phyloP scores from a whole-genome alignment of 2,797 vertebrate species.

The Perdix hodgsoniae region DNA sequence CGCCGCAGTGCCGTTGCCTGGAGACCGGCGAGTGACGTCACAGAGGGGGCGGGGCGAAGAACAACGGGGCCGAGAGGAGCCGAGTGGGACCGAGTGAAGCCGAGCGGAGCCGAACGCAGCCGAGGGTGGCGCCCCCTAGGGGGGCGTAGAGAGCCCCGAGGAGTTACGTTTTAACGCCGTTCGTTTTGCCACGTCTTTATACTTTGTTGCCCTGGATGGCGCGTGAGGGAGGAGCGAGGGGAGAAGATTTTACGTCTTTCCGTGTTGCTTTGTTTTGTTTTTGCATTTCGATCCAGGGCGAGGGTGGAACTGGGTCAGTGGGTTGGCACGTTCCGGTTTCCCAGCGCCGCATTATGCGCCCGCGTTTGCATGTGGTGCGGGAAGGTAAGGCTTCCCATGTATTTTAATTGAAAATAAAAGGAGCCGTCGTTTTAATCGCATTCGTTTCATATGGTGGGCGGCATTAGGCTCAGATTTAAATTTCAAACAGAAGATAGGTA shows the following conservation, averaged over 20 bases:
- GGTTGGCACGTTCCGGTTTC: constrained; percentile 48
- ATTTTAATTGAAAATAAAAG: constrained; percentile 56
- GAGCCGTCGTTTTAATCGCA: constrained; percentile 4
- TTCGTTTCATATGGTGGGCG: constrained; percentile 25
- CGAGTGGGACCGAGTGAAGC: not conserved
- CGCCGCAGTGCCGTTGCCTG: not conserved
- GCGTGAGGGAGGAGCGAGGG: too few species aligned
- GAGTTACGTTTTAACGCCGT: too few species aligned
- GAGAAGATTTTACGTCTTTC: not conserved
- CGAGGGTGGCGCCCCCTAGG: too few species aligned
- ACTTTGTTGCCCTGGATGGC: not conserved
- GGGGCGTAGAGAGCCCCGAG: too few species aligned
- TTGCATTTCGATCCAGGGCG: not conserved
- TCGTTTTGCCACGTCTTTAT: too few species aligned
- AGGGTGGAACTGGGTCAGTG: constrained; percentile 46
- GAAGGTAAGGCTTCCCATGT: constrained; percentile 14
- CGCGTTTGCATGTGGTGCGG: constrained; percentile 14
- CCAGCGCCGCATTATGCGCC: not conserved
- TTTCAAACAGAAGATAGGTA: constrained; percentile 38
- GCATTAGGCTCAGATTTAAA: constrained; percentile 47
- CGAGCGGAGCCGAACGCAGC: too few species aligned
- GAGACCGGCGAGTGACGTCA: not conserved
- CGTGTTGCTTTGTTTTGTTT: not conserved
- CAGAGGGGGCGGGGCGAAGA: too few species aligned
- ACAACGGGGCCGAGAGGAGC: too few species aligned